A percentile compares a stretch with the other conserved stretches of the same genome.
These are phyloP conservation scores for Scophthalmus maximus DNA, from an alignment of 2,113 vertebrate species.

Conservation along the genomic window DNA sequence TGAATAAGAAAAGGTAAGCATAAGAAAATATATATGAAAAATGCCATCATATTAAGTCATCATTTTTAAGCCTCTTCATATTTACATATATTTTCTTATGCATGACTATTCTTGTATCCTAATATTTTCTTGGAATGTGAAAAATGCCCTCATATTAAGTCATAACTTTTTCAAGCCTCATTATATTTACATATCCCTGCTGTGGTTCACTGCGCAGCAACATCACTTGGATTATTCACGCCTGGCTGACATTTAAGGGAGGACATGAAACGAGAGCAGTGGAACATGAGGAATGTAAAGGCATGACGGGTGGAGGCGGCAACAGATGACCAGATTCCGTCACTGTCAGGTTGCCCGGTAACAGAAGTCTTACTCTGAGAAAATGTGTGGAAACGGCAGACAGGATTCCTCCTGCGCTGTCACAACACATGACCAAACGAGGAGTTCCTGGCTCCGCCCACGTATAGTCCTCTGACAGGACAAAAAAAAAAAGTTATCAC, in stretches of 20 bases:
- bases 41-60: no score
- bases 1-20: background rate
- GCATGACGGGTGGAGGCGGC: conserved; percentile 68
- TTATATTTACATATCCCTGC: conserved; percentile 6
- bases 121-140: no score
- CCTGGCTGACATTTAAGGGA: conserved; percentile 70
- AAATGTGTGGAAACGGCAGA: conserved; percentile 58
- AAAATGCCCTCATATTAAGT: no score
- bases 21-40: conserved; percentile 12
- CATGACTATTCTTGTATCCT: no score
- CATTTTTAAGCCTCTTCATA: no score
- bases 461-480: conserved; percentile 1
- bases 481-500: conserved; percentile 10
- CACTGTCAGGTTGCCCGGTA: conserved; percentile 77
- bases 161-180: no score
- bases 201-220: background rate
- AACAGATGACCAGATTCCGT: conserved; percentile 74
- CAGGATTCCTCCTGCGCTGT: conserved; percentile 63
- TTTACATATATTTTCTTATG: no score
- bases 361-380: conserved; percentile 62
- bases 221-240: conserved; percentile 52
- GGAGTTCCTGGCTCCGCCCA: conserved; percentile 33
- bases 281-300: conserved; percentile 70
- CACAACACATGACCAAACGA: conserved; percentile 38
- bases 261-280: conserved; percentile 48